A percentile compares a stretch with the other conserved stretches of the same genome.
Conservation (phyloP, 2,797 vertebrate species). For the Morus bassanus region DNA sequence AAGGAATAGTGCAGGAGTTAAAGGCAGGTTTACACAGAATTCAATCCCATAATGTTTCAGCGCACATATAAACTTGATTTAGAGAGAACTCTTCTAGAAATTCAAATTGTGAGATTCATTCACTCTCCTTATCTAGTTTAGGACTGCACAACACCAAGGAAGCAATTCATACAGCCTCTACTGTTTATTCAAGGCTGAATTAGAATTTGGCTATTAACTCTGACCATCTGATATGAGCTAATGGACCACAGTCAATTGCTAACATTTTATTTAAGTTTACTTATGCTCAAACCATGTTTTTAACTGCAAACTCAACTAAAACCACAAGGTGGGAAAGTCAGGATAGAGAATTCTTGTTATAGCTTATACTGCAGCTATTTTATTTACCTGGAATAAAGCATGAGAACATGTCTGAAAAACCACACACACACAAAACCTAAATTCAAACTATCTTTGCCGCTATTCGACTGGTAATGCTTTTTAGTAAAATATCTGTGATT, state of each 20-base stretch:
- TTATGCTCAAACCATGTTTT: background rate
- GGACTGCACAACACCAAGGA: background rate
- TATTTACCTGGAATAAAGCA: background rate
- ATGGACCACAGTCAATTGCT: background rate
- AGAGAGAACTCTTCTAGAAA: background rate
- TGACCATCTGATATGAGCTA: background rate
- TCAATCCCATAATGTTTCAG: background rate
- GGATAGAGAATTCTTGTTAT: conserved; percentile 25
- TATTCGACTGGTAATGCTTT: background rate
- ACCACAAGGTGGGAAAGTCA: background rate
- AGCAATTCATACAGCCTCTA: background rate
- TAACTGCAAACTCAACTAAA: background rate
- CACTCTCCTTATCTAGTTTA: background rate
- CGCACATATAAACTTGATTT: background rate
- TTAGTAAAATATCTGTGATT: background rate
- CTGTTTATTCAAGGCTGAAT: background rate
- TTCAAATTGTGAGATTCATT: background rate
- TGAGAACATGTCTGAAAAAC: background rate
- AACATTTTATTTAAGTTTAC: conserved; percentile 2
- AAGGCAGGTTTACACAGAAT: background rate
- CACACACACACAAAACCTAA: background rate
- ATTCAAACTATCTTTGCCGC: background rate
- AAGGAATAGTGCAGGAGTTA: background rate
- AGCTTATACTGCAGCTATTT: background rate
- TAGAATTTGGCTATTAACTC: background rate